A percentile compares a stretch with the other conserved stretches of the same genome.
These are phyloP conservation scores for Scrobipalpa costella DNA, from an alignment of 2,888 invertebrate species.

Conservation along the genomic window DNA sequence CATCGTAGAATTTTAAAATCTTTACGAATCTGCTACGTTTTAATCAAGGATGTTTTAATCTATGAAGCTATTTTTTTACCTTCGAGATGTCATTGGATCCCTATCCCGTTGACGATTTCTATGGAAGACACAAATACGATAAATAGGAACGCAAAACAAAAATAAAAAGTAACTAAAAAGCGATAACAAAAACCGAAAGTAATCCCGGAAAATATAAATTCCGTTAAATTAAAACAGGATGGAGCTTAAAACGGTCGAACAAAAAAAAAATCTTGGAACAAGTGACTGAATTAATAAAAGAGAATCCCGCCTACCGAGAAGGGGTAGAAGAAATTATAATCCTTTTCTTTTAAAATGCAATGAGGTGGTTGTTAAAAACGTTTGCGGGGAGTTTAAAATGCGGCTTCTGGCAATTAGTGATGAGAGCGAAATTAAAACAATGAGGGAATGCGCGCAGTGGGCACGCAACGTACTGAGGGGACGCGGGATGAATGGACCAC, in stretches of 20 bases:
- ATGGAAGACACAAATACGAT: neutral
- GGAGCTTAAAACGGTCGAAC: conserved; percentile 6
- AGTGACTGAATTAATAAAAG: conserved; percentile 73
- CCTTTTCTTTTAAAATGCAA: conserved; percentile 80
- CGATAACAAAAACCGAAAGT: conserved; percentile 10
- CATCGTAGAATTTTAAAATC: no score
- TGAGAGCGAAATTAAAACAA: conserved; percentile 77
- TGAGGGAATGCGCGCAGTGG: conserved; percentile 51
- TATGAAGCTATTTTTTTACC: no score
- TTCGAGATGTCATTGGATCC: no score
- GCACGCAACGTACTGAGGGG: conserved; percentile 48
- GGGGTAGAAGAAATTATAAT: conserved; percentile 76
- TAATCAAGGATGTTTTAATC: no score
- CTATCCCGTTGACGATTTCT: neutral
- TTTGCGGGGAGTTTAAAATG: conserved; percentile 76
- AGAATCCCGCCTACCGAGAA: conserved; percentile 55
- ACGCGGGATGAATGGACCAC: conserved; percentile 47
- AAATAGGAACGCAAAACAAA: neutral
- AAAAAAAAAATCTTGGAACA: conserved; percentile 54
- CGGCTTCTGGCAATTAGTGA: conserved; percentile 76
- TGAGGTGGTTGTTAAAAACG: conserved; percentile 79
- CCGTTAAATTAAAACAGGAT: conserved; percentile 22
- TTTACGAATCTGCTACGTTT: no score
- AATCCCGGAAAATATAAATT: conserved; percentile 20
- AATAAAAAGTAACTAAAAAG: neutral